Base-by-base conservation (phyloP, 2,113 vertebrate genomes). In the Cyphomyrus discorhynchus region DNA sequence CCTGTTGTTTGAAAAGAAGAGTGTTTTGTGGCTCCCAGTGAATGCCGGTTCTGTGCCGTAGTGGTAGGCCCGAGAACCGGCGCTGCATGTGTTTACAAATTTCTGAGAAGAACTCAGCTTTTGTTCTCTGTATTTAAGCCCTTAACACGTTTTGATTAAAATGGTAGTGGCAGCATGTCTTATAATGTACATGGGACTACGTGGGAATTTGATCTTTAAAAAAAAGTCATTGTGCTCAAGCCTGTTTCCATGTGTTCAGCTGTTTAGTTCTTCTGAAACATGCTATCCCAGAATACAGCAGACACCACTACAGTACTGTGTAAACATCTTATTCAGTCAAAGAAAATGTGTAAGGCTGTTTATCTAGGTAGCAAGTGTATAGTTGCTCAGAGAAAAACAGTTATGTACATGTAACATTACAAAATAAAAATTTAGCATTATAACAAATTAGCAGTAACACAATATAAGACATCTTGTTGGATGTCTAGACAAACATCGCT, bases 11-110 rank as follows among this genome's bases (percentile, higher is more conserved):
- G 13, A 88, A 53, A 92, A 84, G 80, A 92, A 84, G 88, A 91
- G 90, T 90, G 74, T 90, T 45, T 88, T 89, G 88, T 90, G 86
- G 88, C 83, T 62, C 88, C 87, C 45, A 62, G 2, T 93, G 93
- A 94, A 92, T 91, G 35, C 91, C 90, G 62, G 0, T 89, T 88
- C 1, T 15, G 92, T 92, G 74, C 47, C 31, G 13, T 66, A 53
- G 66, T 84, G 42, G 46, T 47, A n/a, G 66, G 83, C 19, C 31
- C 24, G 1, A 19, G 46, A 45, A 47, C 5, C 2, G 52, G 5
- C 27, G 46, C 31, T 42, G 8, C 80, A 35, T 89, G 39, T 56
- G 49, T 6, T 17, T 49, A 52, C 88, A 74, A 89, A 89, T 89
- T 52, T 74, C 31, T 46, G 49, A 82, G 88, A 15, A 56, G 31